Percentiles rank a stretch among this genome's conserved stretches.
Evolutionary conservation across 2,113 vertebrate species (phyloP).

Genomic region (Hemichromis elongatus): DNA sequence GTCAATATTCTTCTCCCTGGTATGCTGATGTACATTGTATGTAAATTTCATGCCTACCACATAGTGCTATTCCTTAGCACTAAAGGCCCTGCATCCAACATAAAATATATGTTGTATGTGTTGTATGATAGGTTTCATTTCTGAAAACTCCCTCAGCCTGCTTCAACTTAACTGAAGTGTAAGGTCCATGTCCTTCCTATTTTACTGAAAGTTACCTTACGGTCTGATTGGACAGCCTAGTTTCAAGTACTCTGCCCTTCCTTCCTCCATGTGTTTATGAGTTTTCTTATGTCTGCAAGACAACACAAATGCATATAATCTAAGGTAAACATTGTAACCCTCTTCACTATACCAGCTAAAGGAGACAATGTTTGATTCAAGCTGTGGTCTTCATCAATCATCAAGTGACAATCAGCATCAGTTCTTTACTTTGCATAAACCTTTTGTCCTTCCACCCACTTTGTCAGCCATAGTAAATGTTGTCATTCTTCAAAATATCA

Average conservation of each 20-base stretch:
- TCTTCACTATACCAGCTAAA: neutral
- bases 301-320: neutral
- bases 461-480: neutral
- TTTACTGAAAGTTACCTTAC: neutral
- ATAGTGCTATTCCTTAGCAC: no score
- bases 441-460: neutral
- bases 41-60: neutral
- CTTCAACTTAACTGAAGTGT: neutral
- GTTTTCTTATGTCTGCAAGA: neutral
- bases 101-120: neutral
- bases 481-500: neutral
- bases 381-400: neutral
- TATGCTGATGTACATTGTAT: neutral
- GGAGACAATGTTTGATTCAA: neutral
- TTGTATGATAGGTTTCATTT: neutral
- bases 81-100: neutral
- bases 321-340: neutral
- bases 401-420: neutral
- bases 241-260: neutral
- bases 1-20: neutral
- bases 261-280: neutral
- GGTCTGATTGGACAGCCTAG: neutral
- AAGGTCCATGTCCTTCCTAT: neutral
- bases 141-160: neutral
- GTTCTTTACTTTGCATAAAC: neutral